Percentiles rank a stretch among this genome's conserved stretches.
Evolutionary conservation across 1,140 invertebrate genomes (phyloP).

Genomic region (Luehdorfia chinensis): DNA sequence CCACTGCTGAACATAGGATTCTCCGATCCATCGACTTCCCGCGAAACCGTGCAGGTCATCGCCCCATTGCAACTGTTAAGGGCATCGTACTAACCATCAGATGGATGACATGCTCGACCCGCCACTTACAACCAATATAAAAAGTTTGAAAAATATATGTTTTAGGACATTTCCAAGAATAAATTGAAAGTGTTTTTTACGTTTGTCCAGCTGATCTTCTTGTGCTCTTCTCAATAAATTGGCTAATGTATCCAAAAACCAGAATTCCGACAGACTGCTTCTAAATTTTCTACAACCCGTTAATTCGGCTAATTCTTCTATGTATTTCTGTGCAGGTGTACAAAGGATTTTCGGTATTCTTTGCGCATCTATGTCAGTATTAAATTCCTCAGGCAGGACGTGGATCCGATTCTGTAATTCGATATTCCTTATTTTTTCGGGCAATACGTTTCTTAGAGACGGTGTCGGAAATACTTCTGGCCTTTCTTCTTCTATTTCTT

Average conservation of each 20-base stretch:
- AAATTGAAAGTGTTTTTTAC: too few species aligned
- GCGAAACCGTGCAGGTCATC: too few species aligned
- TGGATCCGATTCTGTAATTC: constrained; percentile 49
- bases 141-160: too few species aligned
- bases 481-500: constrained; percentile 30
- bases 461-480: constrained; percentile 50
- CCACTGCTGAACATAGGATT: too few species aligned
- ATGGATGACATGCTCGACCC: too few species aligned
- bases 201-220: constrained; percentile 40
- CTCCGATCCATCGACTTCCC: too few species aligned
- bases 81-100: too few species aligned
- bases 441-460: constrained; percentile 42
- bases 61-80: too few species aligned
- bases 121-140: too few species aligned
- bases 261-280: constrained; percentile 56
- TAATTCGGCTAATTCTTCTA: constrained; percentile 47
- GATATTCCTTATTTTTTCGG: constrained; percentile 43
- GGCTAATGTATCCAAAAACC: constrained; percentile 65
- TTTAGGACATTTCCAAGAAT: too few species aligned
- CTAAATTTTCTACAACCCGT: constrained; percentile 53
- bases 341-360: constrained; percentile 46
- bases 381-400: constrained; percentile 53
- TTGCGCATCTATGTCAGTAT: constrained; percentile 43
- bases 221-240: constrained; percentile 58
- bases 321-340: constrained; percentile 50